phyloP scores from a whole-genome alignment of 2,888 invertebrate species.

The Drosophila ezoana region DNA sequence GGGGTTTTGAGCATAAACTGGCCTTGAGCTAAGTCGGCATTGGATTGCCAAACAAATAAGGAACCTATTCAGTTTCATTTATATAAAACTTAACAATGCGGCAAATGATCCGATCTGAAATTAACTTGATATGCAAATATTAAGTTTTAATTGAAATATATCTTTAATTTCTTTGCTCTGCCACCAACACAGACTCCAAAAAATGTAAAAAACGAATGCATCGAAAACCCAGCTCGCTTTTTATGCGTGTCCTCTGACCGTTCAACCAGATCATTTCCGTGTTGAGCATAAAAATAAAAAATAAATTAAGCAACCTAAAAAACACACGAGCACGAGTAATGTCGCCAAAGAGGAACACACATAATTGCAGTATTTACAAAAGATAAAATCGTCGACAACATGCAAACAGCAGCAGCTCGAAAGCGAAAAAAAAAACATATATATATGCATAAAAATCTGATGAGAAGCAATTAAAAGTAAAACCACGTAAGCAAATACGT shows the following conservation, averaged over 20 bases:
- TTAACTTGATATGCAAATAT: no score
- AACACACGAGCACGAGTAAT: slow-evolving; percentile 41
- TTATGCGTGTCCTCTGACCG: slow-evolving; percentile 27
- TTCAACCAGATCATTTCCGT: slow-evolving; percentile 38
- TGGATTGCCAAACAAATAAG: slow-evolving; percentile 6
- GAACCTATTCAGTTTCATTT: slow-evolving; percentile 1
- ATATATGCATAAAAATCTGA: slow-evolving; percentile 44
- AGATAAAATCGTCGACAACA: slow-evolving; percentile 79
- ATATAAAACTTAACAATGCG: no score
- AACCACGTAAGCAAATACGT: slow-evolving; percentile 77
- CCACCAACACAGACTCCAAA: background rate
- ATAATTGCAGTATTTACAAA: slow-evolving; percentile 82
- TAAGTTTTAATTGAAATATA: background rate
- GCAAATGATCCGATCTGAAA: no score
- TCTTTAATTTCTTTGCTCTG: background rate
- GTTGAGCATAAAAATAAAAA: slow-evolving; percentile 19
- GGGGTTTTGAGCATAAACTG: slow-evolving; percentile 14
- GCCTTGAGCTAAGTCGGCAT: slow-evolving; percentile 18
- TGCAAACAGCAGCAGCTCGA: slow-evolving; percentile 52
- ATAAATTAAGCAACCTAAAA: background rate
- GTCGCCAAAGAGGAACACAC: slow-evolving; percentile 72
- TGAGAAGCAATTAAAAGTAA: slow-evolving; percentile 80
- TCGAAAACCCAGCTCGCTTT: slow-evolving; percentile 16
- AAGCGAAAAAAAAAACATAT: slow-evolving; percentile 20
- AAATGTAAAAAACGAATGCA: slow-evolving; percentile 1